Evolutionary conservation across 2,888 invertebrate genomes (phyloP).

Genomic region (Emmelina monodactyla): DNA sequence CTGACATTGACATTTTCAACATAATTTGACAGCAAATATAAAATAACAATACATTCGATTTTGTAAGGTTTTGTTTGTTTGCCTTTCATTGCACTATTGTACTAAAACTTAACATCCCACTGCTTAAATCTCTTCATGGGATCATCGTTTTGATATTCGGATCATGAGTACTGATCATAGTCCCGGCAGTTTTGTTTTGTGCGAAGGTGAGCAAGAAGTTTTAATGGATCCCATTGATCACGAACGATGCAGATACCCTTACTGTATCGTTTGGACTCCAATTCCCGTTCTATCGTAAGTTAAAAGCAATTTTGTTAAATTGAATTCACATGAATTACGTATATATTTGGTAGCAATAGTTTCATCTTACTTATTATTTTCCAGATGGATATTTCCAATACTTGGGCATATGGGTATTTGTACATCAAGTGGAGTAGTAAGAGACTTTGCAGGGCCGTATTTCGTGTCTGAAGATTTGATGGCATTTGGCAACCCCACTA

Average conservation of each 20-base stretch:
- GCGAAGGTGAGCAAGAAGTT: constrained; percentile 35
- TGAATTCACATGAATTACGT: no score
- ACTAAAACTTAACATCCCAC: no score
- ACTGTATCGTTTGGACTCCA: constrained; percentile 96
- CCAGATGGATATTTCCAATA: constrained; percentile 93
- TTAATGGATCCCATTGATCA: constrained; percentile 65
- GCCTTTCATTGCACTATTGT: no score
- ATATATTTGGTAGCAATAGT: background rate
- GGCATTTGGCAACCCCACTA: constrained; percentile 89
- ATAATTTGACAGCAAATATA: no score
- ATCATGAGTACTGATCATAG: constrained; percentile 40
- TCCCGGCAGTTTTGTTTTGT: constrained; percentile 31
- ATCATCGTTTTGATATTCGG: no score
- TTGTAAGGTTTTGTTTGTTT: no score
- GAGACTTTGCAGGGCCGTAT: constrained; percentile 98
- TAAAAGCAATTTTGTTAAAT: constrained; percentile 1
- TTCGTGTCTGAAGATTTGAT: constrained; percentile 91
- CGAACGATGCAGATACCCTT: constrained; percentile 77
- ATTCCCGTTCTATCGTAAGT: constrained; percentile 88
- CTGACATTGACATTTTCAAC: no score
- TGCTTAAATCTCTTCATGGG: no score
- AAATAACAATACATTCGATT: no score
- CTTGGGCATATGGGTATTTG: constrained; percentile 99
- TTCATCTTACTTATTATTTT: constrained; percentile 21
- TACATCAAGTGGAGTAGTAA: constrained; percentile 86